These are phyloP conservation scores for Coleophora deauratella DNA, from an alignment of 2,888 invertebrate species.

Conservation along the genomic window DNA sequence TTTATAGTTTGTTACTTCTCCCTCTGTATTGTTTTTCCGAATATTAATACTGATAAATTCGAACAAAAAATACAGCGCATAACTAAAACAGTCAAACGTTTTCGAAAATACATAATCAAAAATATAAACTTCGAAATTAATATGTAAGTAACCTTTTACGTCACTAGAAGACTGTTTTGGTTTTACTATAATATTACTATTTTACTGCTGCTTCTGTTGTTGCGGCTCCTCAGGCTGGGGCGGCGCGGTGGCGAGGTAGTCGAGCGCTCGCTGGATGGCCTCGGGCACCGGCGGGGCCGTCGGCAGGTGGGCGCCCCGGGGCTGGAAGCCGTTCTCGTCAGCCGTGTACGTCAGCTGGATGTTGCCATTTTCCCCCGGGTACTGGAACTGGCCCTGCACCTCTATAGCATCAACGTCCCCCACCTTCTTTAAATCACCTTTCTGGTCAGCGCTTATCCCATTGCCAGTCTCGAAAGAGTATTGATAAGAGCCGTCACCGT, in stretches of 20 bases:
- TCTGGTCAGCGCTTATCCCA: conserved; percentile 76
- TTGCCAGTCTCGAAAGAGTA: conserved; percentile 79
- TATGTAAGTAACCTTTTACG: too few species aligned
- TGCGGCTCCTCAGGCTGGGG: conserved; percentile 29
- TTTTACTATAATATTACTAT: too few species aligned
- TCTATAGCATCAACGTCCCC: conserved; percentile 70
- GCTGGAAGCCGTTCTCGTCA: conserved; percentile 82
- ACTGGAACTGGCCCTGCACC: conserved; percentile 79
- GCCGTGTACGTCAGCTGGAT: conserved; percentile 79
- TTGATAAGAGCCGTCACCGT: conserved; percentile 77
- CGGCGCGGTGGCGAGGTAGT: conserved; percentile 78
- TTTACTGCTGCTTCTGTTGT: not conserved
- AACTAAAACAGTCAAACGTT: too few species aligned
- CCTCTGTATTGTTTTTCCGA: too few species aligned
- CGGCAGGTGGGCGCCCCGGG: conserved; percentile 76
- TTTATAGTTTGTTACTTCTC: too few species aligned
- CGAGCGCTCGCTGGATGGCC: conserved; percentile 78
- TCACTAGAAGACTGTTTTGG: too few species aligned
- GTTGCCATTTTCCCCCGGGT: conserved; percentile 77
- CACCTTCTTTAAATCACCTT: conserved; percentile 74
- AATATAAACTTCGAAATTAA: too few species aligned
- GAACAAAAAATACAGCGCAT: not conserved
- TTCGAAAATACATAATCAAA: too few species aligned
- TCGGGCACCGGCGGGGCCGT: conserved; percentile 82
- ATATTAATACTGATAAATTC: conserved; percentile 1